Base-by-base conservation (phyloP, 2,888 invertebrate genomes). In the Apotomis betuletana region DNA sequence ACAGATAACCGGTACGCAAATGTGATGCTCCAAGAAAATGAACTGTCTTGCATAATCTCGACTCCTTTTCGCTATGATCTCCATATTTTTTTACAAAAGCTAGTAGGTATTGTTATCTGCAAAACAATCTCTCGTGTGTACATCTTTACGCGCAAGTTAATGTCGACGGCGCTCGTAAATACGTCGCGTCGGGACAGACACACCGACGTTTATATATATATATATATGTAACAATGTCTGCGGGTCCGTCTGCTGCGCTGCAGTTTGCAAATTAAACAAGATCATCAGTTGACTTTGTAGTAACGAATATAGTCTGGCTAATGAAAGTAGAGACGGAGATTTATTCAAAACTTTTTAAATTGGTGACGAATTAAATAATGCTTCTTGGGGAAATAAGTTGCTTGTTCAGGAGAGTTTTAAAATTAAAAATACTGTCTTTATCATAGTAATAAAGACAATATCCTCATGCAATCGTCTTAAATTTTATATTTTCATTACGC, bases 141-240 rank as follows among this genome's bases (percentile, higher is more conserved):
- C 54, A 59, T 59, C n/a, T 59, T 57, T 65, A 62, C 67, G 61
- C 61, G 57, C 65, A 65, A 65, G 65, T 57, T 57, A 65, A 57
- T 67, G 62, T 15, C 38, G 15, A 9, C 38, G 51, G 36, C 36
- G 57, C 36, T 71, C 67, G 61, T 71, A 71, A 71, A 70, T 70
- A 67, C 65, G 57, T 46, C 65, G 62, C 51, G 65, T 64, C 58
- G 58, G 55, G 3, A 65, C 62, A 44, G 13, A 55, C 51, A 38
- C 27, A 27, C 27, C 27, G n/a, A 62, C 67, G 51, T 70, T 44
- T 41, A 51, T 27, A 55, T 8, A n/a, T 2, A 46, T 46, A 44
- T 46, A 9, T 46, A 10, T 49, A 49, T 49, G 9, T 72, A 68
- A 59, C 58, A 59, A 67, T 15, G 72, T 72, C 72, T 72, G 71